Evolutionary conservation across 2,113 vertebrate genomes (phyloP).

Genomic region (Cranoglanis bouderius): DNA sequence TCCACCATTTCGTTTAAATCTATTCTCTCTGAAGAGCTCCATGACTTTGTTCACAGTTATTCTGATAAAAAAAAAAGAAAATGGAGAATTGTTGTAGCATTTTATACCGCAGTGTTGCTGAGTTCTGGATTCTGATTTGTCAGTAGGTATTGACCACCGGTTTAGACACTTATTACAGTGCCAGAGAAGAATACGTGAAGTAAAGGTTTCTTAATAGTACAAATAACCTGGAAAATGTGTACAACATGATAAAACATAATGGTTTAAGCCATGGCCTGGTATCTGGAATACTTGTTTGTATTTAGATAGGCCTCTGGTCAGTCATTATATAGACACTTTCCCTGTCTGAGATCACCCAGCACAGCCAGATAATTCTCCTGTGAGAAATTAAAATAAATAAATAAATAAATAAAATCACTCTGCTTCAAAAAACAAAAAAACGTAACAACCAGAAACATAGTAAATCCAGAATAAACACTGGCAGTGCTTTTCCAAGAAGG

Average conservation of each 20-base stretch:
- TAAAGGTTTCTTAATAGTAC: background rate
- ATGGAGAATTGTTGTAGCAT: background rate
- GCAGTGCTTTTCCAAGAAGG: background rate
- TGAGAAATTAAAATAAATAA: no score
- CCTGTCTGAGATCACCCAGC: background rate
- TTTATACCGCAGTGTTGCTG: background rate
- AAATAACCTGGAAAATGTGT: background rate
- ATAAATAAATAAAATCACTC: no score
- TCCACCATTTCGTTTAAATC: constrained; percentile 79
- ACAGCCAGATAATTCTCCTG: no score
- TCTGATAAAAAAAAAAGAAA: background rate
- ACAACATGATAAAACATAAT: background rate
- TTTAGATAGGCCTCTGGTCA: background rate
- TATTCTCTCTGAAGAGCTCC: constrained; percentile 83
- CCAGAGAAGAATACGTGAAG: no score
- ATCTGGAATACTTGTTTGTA: background rate
- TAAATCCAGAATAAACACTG: background rate
- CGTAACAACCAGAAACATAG: no score
- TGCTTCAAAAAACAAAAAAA: no score
- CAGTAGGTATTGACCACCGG: background rate
- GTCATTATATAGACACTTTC: background rate
- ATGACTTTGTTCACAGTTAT: constrained; percentile 53
- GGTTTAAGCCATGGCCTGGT: background rate
- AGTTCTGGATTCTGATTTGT: background rate
- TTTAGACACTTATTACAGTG: constrained; percentile 53